Base-by-base conservation (phyloP, 1,140 invertebrate genomes). In the Trypoxylus dichotomus region DNA sequence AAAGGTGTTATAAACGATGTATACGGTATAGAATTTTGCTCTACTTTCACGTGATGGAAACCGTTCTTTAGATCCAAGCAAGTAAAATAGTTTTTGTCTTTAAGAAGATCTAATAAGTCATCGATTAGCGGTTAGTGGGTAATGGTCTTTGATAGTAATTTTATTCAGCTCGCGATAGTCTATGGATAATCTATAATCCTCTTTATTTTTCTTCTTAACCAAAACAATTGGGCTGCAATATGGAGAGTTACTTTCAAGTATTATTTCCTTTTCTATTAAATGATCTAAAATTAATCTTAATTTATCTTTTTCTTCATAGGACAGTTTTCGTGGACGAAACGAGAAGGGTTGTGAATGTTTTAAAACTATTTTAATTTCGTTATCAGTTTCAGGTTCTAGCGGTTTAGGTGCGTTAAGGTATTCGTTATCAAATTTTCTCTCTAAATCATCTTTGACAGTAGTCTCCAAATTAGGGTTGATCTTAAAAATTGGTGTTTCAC, bases 121-220 rank as follows among this genome's bases (percentile, higher is more conserved):
- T 80, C 81, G 13, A 81, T 80, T 74, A 77, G 58, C 10, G 77
- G 79, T n/a, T 24, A 82, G 21, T 19, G 81, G 78, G 76, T 47
- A 85, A 24, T 79, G 76, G 72, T 85, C 79, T 81, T 82, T 79
- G 68, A 80, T 54, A 41, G 83, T 81, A 37, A 77, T 77, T 72
- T 81, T 82, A 80, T 90, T 90, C 1, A 90, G 72, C 27, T 75
- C 54, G 6, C 88, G 79, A 77, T 86, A 90, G 79, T 91, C 88
- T 0, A 89, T 79, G 82, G 88, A 90, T 15, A 89, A 84, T 24
- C 77, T 25, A 21, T 24, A 58, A 19, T 75, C 60, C 1, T 54
- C 72, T n/a, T 43, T 79, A 72, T 85, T 80, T 29, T 82, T 82
- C 76, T 87, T 86, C 76, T 25, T 81, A 74, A 32, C 86, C 11